Base-by-base conservation (phyloP, 2,113 vertebrate genomes). In the Neofelis nebulosa region DNA sequence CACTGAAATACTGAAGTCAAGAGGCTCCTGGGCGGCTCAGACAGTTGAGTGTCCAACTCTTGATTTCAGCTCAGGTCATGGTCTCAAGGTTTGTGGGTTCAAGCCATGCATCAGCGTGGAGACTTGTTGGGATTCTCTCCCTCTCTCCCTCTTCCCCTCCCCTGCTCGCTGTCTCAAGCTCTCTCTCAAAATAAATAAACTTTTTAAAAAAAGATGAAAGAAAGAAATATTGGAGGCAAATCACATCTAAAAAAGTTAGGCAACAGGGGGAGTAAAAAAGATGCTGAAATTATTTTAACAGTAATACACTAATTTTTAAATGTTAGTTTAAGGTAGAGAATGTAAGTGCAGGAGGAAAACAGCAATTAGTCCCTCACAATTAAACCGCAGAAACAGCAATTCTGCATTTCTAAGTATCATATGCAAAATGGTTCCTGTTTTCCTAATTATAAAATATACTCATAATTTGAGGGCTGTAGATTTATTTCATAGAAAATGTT, bases 391-490 rank as follows among this genome's bases (percentile, higher is more conserved):
- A 97, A 97, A 83, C 4, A 92, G 11, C 38, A 97, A 89, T 80
- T 76, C 27, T 84, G 36, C 78, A 79, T 89, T 48, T 90, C 61
- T 95, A 83, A 94, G 36, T 48, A 94, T 50, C 19, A 73, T 71
- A 66, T 3, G 36, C 76, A 92, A 95, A 95, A 97, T 23, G 19
- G 33, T 71, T 90, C 86, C 14, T 73, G n/a, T 82, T 57, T 93
- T 89, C 63, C 87, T 96, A 91, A 95, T 80, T 48, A 76, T 63
- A 91, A 96, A 93, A 71, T 41, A 86, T n/a, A 91, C 31, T 89
- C 61, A 89, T 74, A 88, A 86, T 66, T 91, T 7, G 13, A 95
- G 13, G 16, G 91, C 48, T 80, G 63, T 25, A 83, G 25, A 92
- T 88, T 82, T 81, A 79, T 68, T 84, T 76, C 25, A 92, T 0